Conservation (phyloP, 2,888 invertebrate genomes). For the Agrotis clavis region DNA sequence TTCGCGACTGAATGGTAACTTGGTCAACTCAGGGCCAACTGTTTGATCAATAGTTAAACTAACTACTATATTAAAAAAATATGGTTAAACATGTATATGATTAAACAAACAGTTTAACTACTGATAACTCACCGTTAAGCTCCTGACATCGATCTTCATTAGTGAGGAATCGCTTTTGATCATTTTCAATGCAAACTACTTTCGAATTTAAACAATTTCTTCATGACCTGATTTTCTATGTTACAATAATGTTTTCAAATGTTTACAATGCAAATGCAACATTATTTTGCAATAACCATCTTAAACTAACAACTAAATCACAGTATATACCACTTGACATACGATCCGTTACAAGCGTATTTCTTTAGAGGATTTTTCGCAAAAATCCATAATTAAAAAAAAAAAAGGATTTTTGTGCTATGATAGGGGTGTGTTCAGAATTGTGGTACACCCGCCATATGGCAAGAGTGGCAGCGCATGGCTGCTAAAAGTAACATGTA, state of each 20-base stretch:
- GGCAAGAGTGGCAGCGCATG: neutral
- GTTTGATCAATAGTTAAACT: too few relatives aligned
- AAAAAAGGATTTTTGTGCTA: too few relatives aligned
- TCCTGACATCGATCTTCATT: too few relatives aligned
- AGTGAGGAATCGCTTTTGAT: too few relatives aligned
- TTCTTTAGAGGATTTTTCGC: neutral
- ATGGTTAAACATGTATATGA: too few relatives aligned
- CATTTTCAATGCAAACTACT: neutral
- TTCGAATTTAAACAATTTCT: neutral
- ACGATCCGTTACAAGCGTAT: neutral
- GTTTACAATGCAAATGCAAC: too few relatives aligned
- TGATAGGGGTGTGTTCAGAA: neutral
- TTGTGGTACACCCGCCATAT: neutral
- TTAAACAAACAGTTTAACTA: too few relatives aligned
- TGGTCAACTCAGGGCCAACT: neutral
- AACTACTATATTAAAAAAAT: too few relatives aligned
- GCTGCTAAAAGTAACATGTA: slow-evolving; percentile 18
- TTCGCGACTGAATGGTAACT: neutral
- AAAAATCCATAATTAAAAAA: neutral
- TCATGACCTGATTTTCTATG: neutral
- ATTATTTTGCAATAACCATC: neutral
- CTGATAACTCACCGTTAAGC: too few relatives aligned
- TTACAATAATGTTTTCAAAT: neutral
- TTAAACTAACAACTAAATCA: too few relatives aligned
- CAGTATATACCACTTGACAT: neutral